Evolutionary conservation across 2,797 vertebrate genomes (phyloP).

Genomic region (Pseudochirops cupreus): DNA sequence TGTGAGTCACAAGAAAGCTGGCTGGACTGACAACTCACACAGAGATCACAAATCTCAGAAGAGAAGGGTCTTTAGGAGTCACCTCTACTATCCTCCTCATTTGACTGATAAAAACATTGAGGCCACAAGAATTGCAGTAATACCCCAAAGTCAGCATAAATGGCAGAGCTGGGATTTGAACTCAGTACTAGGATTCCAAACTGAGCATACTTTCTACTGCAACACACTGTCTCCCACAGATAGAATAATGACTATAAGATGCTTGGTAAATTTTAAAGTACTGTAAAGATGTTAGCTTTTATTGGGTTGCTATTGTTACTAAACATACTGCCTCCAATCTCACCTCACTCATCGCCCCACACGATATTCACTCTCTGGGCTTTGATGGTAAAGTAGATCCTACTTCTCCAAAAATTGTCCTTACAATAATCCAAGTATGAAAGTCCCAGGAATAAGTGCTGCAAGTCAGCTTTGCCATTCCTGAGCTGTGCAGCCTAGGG

Average conservation of each 20-base stretch:
- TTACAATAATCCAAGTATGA: constrained; percentile 32
- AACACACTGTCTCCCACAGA: neutral
- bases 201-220: neutral
- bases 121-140: neutral
- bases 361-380: neutral
- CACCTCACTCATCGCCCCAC: neutral
- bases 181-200: neutral
- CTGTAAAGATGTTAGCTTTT: neutral
- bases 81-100: neutral
- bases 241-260: neutral
- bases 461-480: neutral
- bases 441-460: neutral
- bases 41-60: neutral
- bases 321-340: neutral
- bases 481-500: neutral
- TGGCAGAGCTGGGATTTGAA: neutral
- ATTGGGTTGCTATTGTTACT: neutral
- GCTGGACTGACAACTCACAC: neutral
- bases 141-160: neutral
- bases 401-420: neutral
- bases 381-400: constrained; percentile 15
- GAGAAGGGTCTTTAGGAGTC: neutral
- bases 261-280: neutral
- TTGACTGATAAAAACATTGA: neutral
- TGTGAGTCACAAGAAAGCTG: neutral